Conservation (phyloP, 2,888 invertebrate species). For the Pyrrhosoma nymphula region DNA sequence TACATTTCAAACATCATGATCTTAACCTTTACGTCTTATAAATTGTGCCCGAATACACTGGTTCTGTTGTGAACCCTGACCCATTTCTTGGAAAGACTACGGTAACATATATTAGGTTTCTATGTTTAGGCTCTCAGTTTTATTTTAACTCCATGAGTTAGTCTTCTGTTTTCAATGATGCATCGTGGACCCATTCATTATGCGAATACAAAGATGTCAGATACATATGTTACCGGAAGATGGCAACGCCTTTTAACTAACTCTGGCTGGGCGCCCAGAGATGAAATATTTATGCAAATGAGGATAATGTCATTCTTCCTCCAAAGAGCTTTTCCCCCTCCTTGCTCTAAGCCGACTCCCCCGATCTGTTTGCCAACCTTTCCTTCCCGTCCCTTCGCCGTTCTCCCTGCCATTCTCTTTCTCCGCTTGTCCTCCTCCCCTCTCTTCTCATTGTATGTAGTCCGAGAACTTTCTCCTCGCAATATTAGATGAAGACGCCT, state of each 20-base stretch:
- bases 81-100: neutral
- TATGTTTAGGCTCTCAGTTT: neutral
- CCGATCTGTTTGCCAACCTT: neutral
- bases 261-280: conserved; percentile 10
- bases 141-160: neutral
- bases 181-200: neutral
- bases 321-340: neutral
- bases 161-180: neutral
- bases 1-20: too few relatives aligned
- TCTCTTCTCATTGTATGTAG: neutral
- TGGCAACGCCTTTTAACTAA: conserved; percentile 48
- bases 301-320: conserved; percentile 11
- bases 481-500: neutral
- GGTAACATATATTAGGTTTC: too few relatives aligned
- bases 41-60: too few relatives aligned
- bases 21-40: too few relatives aligned
- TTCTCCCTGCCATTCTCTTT: neutral
- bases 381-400: neutral
- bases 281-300: conserved; percentile 62
- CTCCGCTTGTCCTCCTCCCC: neutral
- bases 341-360: neutral
- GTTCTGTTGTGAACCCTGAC: too few relatives aligned
- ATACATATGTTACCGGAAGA: conserved; percentile 5
- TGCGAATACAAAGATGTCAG: neutral
- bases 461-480: conserved; percentile 34